These are phyloP conservation scores for Anser cygnoides DNA, from an alignment of 2,113 vertebrate genomes.

Conservation along the genomic window DNA sequence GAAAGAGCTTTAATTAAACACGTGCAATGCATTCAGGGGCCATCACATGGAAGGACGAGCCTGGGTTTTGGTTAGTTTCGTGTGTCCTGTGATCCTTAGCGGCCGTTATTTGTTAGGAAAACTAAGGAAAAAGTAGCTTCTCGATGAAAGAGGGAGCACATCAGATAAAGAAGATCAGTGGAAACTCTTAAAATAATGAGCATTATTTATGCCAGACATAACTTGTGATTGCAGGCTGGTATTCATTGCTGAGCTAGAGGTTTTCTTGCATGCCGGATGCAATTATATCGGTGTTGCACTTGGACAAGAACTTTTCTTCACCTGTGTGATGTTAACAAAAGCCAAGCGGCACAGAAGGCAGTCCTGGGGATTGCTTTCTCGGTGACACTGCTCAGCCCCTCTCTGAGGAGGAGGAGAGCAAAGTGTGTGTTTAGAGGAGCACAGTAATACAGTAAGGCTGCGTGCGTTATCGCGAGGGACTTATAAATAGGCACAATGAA, in stretches of 20 bases:
- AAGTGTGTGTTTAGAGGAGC: not conserved
- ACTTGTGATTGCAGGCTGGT: not conserved
- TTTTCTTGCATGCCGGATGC: rapidly evolving
- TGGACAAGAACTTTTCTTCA: not conserved
- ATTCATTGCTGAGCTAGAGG: not conserved
- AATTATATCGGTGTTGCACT: not conserved
- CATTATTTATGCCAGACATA: not conserved
- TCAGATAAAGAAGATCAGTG: not conserved
- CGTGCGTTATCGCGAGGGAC: not conserved
- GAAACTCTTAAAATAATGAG: not conserved
- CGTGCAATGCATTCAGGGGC: not conserved
- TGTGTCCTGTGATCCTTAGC: not conserved
- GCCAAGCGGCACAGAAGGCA: not conserved
- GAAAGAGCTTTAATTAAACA: not conserved
- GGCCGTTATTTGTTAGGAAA: not conserved
- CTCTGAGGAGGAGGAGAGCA: not conserved
- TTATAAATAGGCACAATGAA: conserved; percentile 43
- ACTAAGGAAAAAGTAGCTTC: not conserved
- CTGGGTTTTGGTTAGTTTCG: not conserved
- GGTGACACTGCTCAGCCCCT: not conserved
- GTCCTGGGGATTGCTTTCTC: not conserved
- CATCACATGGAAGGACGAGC: not conserved
- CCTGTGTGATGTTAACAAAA: not conserved
- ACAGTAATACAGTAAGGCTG: not conserved
- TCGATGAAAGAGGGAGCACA: not conserved